These are phyloP conservation scores for Balaeniceps rex DNA, from an alignment of 2,113 vertebrate species.

Conservation along the genomic window DNA sequence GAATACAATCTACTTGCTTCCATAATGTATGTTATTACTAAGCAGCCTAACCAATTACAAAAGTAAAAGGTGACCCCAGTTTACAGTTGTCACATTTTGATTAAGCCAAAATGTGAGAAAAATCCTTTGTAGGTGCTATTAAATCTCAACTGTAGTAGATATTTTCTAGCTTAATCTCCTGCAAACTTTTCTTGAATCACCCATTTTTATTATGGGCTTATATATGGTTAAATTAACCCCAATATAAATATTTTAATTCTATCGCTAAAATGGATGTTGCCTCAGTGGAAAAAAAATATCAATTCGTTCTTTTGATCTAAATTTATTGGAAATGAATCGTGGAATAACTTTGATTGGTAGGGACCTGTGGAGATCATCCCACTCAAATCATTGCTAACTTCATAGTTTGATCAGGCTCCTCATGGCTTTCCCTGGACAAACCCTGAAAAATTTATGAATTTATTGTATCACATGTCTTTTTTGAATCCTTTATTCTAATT, in stretches of 20 bases:
- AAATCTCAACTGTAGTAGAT: not conserved
- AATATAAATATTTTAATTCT: not conserved
- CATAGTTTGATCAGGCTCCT: not conserved
- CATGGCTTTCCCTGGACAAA: not conserved
- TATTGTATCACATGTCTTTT: not conserved
- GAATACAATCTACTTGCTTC: not conserved
- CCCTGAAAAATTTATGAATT: not conserved
- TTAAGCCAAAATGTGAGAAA: not conserved
- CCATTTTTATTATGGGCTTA: not conserved
- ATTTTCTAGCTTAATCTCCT: not conserved
- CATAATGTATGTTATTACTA: not conserved
- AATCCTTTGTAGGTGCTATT: not conserved
- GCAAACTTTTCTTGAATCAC: not conserved
- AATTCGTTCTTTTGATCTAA: not conserved
- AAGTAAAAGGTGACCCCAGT: not conserved
- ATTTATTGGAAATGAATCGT: not conserved
- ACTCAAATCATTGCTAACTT: not conserved
- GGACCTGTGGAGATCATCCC: not conserved
- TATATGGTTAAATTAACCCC: not conserved
- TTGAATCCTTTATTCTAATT: not conserved
- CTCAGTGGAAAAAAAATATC: not conserved
- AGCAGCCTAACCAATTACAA: not conserved
- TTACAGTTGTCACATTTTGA: not conserved
- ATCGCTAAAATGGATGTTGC: not conserved
- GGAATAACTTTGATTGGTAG: not conserved